Conservation (phyloP, 2,113 vertebrate species). For the Condylura cristata region DNA sequence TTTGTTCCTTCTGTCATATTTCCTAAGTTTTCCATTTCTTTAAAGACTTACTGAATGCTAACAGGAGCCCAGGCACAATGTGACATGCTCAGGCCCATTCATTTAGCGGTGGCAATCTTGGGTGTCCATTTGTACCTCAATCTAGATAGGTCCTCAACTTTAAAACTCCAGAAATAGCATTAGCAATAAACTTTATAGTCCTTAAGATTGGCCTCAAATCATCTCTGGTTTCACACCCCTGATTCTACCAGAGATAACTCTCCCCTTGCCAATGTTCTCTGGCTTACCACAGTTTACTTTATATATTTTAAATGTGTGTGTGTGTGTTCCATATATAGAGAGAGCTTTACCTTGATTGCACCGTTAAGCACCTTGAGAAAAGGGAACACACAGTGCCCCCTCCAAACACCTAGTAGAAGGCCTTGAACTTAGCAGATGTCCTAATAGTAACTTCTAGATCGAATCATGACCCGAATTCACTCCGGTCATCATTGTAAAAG, state of each 20-base stretch:
- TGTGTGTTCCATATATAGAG: background rate
- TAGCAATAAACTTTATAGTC: background rate
- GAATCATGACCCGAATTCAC: conserved; percentile 13
- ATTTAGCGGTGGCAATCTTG: background rate
- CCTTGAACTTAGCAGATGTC: background rate
- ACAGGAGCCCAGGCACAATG: background rate
- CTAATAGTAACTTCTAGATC: background rate
- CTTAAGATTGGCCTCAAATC: background rate
- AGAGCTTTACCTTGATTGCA: background rate
- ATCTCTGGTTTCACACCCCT: background rate
- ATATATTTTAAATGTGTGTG: background rate
- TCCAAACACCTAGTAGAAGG: background rate
- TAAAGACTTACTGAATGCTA: background rate
- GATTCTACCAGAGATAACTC: background rate
- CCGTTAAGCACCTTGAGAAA: background rate
- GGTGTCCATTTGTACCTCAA: background rate
- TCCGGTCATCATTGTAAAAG: conserved; percentile 5
- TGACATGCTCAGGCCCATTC: background rate
- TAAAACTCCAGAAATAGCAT: background rate
- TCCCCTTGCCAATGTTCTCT: background rate
- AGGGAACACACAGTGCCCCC: background rate
- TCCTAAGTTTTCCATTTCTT: background rate
- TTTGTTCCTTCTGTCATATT: background rate
- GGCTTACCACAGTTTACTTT: background rate
- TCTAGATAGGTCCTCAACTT: background rate